Evolutionary conservation across 2,797 vertebrate genomes (phyloP), one percentile per base, ranked within the genome.

Genomic region (Eutrigla gurnardus): DNA sequence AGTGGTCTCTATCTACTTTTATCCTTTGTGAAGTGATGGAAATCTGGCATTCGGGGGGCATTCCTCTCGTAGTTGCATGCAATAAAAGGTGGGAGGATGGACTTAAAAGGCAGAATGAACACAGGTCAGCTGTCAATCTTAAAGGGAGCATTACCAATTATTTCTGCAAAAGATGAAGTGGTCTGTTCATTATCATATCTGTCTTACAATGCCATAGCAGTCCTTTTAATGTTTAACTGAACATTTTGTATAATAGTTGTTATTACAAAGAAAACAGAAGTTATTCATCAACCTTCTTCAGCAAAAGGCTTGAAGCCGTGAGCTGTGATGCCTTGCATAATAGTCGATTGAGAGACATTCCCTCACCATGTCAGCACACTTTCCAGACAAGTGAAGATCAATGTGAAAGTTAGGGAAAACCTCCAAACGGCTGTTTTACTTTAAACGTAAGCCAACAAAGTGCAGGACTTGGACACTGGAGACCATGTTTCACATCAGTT

Each of bases 1-100:
- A 74, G 42, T 61, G 25, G 57, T 75, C 18, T 80, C 64, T 80
- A 70, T 80, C 55, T 82, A 71, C 78, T 79, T 78, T 83, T 72
- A 78, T 69, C 47, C 66, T 55, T 75, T 65, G 63, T 70, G 40
- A 85, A 84, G 68, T 64, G 65, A 75, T 67, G 72, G 62, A 77
- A 77, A 76, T 79, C 58, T 85, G 77, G 65, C 80, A 32, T 70
- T 77, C 18, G 11, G 13, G 58, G 50, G 69, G n/a, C 77, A 89
- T 86, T 86, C 83, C 75, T 87, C 32, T 67, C 46, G 10, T 78
- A 71, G 70, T 65, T 83, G 35, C 52, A 60, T 33, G 17, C 54
- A 72, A 65, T 79, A 54, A 82, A 85, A 87, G 75, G 58, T 65
- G 57, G 65, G 55, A 60, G 64, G 52, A 74, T 47, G 18, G 36